A percentile compares a stretch with the other conserved stretches of the same genome.
phyloP scores from a whole-genome alignment of 2,113 vertebrate species.

The Malurus melanocephalus region DNA sequence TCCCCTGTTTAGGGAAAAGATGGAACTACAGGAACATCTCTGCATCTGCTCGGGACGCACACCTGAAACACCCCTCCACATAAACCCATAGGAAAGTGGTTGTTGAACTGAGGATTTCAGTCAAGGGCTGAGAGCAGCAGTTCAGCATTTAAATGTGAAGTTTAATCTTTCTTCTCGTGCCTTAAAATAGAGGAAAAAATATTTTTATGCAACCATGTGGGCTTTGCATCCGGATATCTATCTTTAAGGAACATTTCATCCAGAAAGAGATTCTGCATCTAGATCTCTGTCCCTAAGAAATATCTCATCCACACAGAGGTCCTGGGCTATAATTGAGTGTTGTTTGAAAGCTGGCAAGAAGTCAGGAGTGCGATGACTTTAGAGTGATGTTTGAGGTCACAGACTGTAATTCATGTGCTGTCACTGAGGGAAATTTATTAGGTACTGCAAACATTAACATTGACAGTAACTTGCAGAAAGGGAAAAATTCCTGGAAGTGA shows the following conservation, averaged over 20 bases:
- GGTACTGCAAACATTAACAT: neutral
- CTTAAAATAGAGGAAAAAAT: neutral
- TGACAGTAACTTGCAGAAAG: neutral
- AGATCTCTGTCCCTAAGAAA: neutral
- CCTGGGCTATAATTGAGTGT: rapidly evolving
- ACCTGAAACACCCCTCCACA: neutral
- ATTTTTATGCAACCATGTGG: neutral
- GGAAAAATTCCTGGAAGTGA: neutral
- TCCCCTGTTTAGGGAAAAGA: rapidly evolving
- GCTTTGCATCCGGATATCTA: neutral
- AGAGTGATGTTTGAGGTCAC: neutral
- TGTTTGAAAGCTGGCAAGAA: neutral
- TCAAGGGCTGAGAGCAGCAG: neutral
- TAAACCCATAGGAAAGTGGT: too few relatives aligned
- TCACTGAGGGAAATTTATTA: neutral
- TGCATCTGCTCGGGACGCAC: rapidly evolving
- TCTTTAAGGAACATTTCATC: neutral
- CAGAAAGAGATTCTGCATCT: neutral
- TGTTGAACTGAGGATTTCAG: neutral
- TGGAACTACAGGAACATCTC: rapidly evolving
- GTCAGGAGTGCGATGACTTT: neutral
- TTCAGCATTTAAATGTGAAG: neutral
- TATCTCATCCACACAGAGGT: neutral
- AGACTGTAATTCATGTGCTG: neutral
- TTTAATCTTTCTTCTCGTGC: neutral